Percentiles rank a stretch among this genome's conserved stretches.
phyloP scores from a whole-genome alignment of 2,113 vertebrate species.

The Halcyon malimbica region DNA sequence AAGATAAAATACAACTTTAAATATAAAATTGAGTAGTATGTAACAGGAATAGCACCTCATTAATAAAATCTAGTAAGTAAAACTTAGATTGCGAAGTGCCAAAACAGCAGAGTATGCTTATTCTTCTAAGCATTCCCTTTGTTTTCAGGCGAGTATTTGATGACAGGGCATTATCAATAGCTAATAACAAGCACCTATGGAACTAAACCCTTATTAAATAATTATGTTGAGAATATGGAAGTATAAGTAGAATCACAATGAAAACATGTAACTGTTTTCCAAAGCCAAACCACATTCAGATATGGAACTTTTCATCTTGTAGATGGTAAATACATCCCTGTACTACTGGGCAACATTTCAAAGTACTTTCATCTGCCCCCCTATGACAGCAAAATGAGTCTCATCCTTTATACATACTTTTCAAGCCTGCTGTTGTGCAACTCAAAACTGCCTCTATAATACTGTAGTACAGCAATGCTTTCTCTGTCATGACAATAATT shows the following conservation, averaged over 20 bases:
- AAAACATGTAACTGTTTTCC: background rate
- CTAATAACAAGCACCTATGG: background rate
- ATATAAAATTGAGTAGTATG: background rate
- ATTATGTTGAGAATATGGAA: background rate
- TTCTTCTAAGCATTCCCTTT: background rate
- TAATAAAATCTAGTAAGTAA: background rate
- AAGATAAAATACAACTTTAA: background rate
- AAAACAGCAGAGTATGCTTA: background rate
- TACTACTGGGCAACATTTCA: background rate
- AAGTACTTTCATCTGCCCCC: background rate
- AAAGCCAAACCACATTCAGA: background rate
- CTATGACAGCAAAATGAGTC: background rate
- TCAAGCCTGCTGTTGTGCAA: background rate
- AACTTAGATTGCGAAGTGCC: background rate
- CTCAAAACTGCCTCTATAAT: slow-evolving; percentile 4
- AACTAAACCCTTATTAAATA: background rate
- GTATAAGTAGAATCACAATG: background rate
- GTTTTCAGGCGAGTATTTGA: background rate
- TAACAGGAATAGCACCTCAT: background rate
- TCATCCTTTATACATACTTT: background rate
- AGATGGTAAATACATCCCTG: background rate
- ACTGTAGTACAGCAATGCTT: background rate
- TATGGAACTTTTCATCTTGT: background rate
- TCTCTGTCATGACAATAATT: slow-evolving; percentile 3
- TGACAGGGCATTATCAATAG: background rate